A percentile compares a stretch with the other conserved stretches of the same genome.
Evolutionary conservation across 2,888 invertebrate species (phyloP).

Genomic region (Acholoe squamosa): DNA sequence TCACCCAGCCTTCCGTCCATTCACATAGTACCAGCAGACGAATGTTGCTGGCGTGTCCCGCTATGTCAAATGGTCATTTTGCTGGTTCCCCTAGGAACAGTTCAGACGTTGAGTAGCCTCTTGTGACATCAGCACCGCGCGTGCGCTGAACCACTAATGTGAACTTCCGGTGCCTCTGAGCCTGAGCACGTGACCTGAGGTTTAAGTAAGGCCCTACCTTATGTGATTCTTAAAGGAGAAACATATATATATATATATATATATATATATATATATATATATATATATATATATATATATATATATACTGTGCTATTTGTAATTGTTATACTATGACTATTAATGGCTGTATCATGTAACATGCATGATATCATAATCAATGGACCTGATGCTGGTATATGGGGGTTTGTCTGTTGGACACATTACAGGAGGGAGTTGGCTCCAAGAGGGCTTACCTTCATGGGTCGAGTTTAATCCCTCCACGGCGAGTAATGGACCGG

Average conservation of each 20-base stretch:
- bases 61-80: neutral
- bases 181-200: neutral
- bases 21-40: neutral
- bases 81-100: neutral
- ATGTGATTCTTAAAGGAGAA: no score
- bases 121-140: neutral
- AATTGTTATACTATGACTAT: no score
- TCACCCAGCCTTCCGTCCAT: neutral
- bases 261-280: no score
- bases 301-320: no score
- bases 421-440: no score
- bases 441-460: neutral
- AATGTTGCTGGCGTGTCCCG: neutral
- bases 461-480: neutral
- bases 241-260: no score
- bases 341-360: no score
- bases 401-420: no score
- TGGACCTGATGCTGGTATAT: no score
- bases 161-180: neutral
- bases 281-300: no score
- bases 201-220: no score
- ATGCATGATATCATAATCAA: no score
- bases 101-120: neutral
- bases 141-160: constrained; percentile 38
- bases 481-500: neutral